Base-by-base conservation (phyloP, 2,113 vertebrate species). In the Thymallus thymallus region DNA sequence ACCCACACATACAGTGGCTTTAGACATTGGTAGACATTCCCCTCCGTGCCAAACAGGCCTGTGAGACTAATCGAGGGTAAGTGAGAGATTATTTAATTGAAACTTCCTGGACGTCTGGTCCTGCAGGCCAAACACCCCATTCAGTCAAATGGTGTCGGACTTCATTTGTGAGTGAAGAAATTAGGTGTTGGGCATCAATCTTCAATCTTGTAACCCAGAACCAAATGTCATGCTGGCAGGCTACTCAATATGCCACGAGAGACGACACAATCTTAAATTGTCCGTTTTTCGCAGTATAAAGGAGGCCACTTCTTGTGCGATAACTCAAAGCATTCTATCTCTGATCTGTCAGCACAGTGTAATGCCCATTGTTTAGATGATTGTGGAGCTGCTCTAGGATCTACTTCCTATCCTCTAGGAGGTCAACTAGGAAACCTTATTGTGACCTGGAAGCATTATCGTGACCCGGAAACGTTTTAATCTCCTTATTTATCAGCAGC, bases 361-460 rank as follows among this genome's bases (percentile, higher is more conserved):
- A 64, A 74, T 72, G 66, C 9, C 35, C 35, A 41, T 41, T 41
- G 35, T 41, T 41, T 26, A 26, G 26, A 26, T 26, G 35, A 41
- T 41, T 41, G 35, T 41, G 35, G 10, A 41, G 35, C 35, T 41
- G 9, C 35, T 41, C 35, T 41, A 41, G 35, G 9, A 41, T 41
- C 35, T 35, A 35, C 35, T 7, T 35, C 35, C 35, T 35, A 9
- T 35, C 35, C 2, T 1, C 35, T 1, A 41, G 7, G 35, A 41
- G 35, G 35, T 41, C 35, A 41, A 60, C 41, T 29, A 45, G 0
- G 6, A 61, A 35, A 72, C 16, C n/a, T n/a, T n/a, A n/a, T n/a
- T n/a, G n/a, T n/a, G n/a, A n/a, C n/a, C 13, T 66, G 73, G 68
- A 79, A 67, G n/a, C 14, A 32, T 69, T 30, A 66, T 56, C 12